phyloP scores from a whole-genome alignment of 1,140 invertebrate genomes.

The Trichonephila clavipes region DNA sequence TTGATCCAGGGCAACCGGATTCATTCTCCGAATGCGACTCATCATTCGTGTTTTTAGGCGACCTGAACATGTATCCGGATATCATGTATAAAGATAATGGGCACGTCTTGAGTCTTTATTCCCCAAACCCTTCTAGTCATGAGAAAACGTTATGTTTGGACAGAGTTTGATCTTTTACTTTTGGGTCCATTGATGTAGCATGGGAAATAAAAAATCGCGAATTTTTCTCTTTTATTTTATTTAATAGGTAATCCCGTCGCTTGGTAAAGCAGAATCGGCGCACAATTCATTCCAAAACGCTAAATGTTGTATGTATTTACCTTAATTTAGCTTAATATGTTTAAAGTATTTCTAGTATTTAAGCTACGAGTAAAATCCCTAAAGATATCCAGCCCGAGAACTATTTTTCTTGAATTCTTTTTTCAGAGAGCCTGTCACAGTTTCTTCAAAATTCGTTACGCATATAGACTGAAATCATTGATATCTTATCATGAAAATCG shows the following conservation, averaged over 20 bases:
- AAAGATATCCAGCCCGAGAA: not conserved
- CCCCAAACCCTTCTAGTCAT: slow-evolving; percentile 43
- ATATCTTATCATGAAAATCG: not conserved
- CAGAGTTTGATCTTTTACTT: slow-evolving; percentile 39
- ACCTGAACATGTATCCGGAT: slow-evolving; percentile 69
- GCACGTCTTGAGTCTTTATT: slow-evolving; percentile 63
- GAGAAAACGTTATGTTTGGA: slow-evolving; percentile 60
- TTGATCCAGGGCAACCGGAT: slow-evolving; percentile 68
- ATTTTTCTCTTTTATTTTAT: not conserved
- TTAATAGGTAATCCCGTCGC: not conserved
- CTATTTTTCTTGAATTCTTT: not conserved
- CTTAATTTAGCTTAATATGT: not conserved
- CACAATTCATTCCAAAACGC: not conserved
- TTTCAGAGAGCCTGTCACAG: not conserved
- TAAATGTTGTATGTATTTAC: not conserved
- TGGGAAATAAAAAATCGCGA: not conserved
- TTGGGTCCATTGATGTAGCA: not conserved
- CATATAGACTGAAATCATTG: not conserved
- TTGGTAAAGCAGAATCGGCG: not conserved
- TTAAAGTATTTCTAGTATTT: not conserved
- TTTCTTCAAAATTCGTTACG: not conserved
- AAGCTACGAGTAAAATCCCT: not conserved
- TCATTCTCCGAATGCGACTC: slow-evolving; percentile 72
- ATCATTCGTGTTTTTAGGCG: slow-evolving; percentile 72
- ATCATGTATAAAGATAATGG: slow-evolving; percentile 69